Base-by-base conservation (phyloP, 2,113 vertebrate genomes). In the Vanacampus margaritifer region DNA sequence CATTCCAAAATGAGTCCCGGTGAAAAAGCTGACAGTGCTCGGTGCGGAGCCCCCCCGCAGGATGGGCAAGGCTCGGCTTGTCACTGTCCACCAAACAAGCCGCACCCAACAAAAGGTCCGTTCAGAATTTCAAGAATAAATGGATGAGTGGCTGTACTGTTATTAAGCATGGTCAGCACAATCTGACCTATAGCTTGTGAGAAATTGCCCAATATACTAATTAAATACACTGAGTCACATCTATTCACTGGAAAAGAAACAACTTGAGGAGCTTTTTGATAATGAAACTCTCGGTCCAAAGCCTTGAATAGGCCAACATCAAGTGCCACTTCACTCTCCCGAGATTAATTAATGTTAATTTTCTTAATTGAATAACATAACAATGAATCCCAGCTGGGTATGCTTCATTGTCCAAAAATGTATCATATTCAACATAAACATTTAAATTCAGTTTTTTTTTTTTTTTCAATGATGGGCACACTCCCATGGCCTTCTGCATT, bases 281-380 rank as follows among this genome's bases (percentile, higher is more conserved):
- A 74, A 83, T 74, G 58, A 73, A 75, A 69, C 46, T 32, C n/a
- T 67, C 58, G 48, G 59, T 1, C 36, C 19, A 68, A 73, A 69
- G 71, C 62, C 73, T 51, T 72, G 79, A 88, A 76, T 32, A 59
- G 73, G 65, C 64, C 76, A 84, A 67, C 68, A n/a, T n/a, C n/a
- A 67, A 57, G 72, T 51, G 64, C 68, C 70, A 59, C 63, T 79
- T 6, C 65, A 65, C 65, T 85, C 69, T 71, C 62, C 26, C 11
- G 54, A 60, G 71, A 73, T 68, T 65, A n/a, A n/a, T n/a, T n/a
- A n/a, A n/a, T n/a, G 68, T 37, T 21, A 17, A 67, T 60, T 59
- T 62, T 64, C 74, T 69, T 82, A 86, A 88, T 80, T 74, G 69
- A 79, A 84, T 79, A 41, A 72, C 67, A 68, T 71, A 79, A 81